Evolutionary conservation across 2,797 vertebrate species (phyloP).

Genomic region (Takifugu ocellatus): DNA sequence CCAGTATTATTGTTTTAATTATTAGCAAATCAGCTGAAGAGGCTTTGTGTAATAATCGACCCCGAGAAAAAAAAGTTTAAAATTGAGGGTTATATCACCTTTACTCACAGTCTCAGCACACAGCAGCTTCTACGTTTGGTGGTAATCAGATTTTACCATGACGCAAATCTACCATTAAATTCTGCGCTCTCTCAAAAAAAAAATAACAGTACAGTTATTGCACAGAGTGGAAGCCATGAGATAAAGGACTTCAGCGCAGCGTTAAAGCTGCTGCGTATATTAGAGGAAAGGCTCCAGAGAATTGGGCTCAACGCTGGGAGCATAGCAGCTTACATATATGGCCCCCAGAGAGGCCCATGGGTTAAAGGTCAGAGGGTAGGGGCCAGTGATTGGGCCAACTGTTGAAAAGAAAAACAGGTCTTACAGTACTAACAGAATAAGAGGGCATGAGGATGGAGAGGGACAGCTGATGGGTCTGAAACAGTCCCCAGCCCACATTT

Average conservation of each 20-base stretch:
- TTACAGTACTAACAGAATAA: conserved; percentile 33
- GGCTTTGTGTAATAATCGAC: too few species aligned
- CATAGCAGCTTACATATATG: not conserved
- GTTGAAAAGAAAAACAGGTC: conserved; percentile 29
- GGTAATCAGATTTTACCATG: conserved; percentile 53
- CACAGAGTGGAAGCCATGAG: conserved; percentile 18
- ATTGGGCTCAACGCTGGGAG: conserved; percentile 1
- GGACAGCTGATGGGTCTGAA: conserved; percentile 67
- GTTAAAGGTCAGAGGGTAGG: conserved; percentile 25
- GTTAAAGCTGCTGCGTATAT: conserved; percentile 43
- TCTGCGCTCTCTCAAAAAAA: conserved; percentile 17
- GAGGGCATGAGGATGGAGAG: conserved; percentile 50
- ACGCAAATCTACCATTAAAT: conserved; percentile 32
- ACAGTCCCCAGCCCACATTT: conserved; percentile 61
- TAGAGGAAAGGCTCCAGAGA: conserved; percentile 16
- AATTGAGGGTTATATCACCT: conserved; percentile 49
- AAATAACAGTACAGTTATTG: conserved; percentile 28
- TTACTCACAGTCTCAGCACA: conserved; percentile 27
- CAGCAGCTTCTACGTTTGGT: conserved; percentile 21
- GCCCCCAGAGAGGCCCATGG: conserved; percentile 3
- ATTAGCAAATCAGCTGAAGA: too few species aligned
- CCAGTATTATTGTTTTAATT: too few species aligned
- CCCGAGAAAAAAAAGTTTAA: conserved; percentile 35
- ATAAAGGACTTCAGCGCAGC: conserved; percentile 12
- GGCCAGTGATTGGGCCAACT: conserved; percentile 19